A percentile compares a stretch with the other conserved stretches of the same genome.
Evolutionary conservation across 2,888 invertebrate species (phyloP).

Genomic region (Xylota sylvarum): DNA sequence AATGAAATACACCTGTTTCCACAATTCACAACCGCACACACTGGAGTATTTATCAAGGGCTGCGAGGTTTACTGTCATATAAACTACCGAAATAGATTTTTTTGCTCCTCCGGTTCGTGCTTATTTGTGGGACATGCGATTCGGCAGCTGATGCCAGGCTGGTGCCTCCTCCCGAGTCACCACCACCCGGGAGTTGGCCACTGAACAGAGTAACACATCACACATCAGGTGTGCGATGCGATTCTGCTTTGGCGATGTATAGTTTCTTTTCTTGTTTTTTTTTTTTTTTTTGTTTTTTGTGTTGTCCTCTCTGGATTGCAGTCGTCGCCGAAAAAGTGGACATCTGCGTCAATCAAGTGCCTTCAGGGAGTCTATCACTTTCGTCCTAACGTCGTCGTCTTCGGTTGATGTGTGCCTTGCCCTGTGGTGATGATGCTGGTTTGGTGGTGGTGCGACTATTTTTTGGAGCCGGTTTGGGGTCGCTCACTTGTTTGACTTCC

Average conservation of each 20-base stretch:
- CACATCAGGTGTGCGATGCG: constrained; percentile 75
- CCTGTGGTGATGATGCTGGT: constrained; percentile 23
- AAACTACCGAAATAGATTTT: constrained; percentile 73
- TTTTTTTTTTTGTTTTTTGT: too few relatives aligned
- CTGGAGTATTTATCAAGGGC: constrained; percentile 65
- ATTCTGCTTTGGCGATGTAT: constrained; percentile 37
- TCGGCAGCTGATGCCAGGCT: constrained; percentile 67
- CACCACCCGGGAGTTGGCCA: constrained; percentile 8
- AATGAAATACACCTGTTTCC: constrained; percentile 74
- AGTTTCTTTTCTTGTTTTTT: constrained; percentile 12
- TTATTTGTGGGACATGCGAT: constrained; percentile 71
- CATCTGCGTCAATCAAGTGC: constrained; percentile 76
- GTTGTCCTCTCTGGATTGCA: constrained; percentile 14
- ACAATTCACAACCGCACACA: constrained; percentile 38
- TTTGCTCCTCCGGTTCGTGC: constrained; percentile 45
- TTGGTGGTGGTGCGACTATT: constrained; percentile 50
- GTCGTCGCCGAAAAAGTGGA: constrained; percentile 63
- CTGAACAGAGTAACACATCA: constrained; percentile 53
- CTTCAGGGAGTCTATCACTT: constrained; percentile 75
- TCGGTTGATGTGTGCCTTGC: constrained; percentile 1
- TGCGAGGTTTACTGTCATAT: constrained; percentile 75
- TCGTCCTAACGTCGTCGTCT: constrained; percentile 62
- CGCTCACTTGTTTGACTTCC: constrained; percentile 71
- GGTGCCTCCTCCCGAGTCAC: constrained; percentile 2
- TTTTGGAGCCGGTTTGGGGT: constrained; percentile 69